A percentile compares a stretch with the other conserved stretches of the same genome.
Evolutionary conservation across 2,113 vertebrate species (phyloP).

Genomic region (Bubalus kerabau): DNA sequence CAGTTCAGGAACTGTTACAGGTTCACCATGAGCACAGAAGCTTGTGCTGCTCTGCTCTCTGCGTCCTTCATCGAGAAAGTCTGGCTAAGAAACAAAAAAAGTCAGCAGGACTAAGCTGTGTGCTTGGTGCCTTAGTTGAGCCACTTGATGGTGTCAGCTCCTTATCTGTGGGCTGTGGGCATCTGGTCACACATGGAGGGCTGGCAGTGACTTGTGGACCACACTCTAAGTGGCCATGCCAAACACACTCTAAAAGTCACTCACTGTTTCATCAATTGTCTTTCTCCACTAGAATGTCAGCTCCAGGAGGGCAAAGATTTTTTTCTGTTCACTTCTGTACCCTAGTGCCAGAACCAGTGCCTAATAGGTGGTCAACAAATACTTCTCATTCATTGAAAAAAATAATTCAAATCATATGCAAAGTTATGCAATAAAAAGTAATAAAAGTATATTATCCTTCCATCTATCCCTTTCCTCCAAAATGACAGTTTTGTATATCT

Average conservation of each 20-base stretch:
- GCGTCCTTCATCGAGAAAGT: background rate
- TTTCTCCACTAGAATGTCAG: background rate
- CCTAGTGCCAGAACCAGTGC: background rate
- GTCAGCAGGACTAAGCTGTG: rapidly evolving
- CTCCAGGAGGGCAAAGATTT: background rate
- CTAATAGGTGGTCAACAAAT: background rate
- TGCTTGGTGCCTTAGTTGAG: rapidly evolving
- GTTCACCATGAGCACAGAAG: rapidly evolving
- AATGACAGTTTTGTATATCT: background rate
- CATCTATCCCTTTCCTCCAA: background rate
- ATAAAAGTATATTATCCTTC: background rate
- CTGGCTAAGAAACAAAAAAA: background rate
- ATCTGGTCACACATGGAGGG: background rate
- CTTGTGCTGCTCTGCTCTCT: background rate
- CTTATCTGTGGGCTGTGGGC: background rate
- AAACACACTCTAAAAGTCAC: background rate
- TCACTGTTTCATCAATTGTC: background rate
- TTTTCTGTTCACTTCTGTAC: background rate
- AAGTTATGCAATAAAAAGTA: background rate
- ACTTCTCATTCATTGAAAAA: background rate
- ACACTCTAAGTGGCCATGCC: background rate
- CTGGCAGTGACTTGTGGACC: background rate
- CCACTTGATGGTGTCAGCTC: rapidly evolving
- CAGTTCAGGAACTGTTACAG: background rate
- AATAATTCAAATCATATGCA: background rate